Conservation (phyloP, 2,113 vertebrate genomes). For the Cyanistes caeruleus region DNA sequence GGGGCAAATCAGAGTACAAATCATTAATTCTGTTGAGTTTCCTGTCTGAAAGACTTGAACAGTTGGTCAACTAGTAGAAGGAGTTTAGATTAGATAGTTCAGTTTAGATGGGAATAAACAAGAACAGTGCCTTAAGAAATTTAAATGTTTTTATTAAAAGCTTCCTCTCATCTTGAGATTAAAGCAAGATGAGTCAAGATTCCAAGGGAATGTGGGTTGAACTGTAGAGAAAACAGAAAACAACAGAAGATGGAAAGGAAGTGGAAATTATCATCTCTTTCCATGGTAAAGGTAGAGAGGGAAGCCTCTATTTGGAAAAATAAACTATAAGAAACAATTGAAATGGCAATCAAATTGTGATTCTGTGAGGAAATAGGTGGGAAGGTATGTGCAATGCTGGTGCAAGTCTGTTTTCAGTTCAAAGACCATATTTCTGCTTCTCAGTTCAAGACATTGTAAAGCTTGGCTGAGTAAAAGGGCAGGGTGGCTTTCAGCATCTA, state of each 20-base stretch:
- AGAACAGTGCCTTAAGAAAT: background rate
- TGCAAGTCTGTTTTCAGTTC: background rate
- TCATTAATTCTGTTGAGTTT: background rate
- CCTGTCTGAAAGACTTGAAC: background rate
- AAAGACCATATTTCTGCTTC: background rate
- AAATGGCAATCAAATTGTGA: background rate
- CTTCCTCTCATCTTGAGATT: background rate
- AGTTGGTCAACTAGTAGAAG: background rate
- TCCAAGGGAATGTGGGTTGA: background rate
- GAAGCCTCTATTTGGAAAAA: background rate
- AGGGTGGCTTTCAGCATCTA: background rate
- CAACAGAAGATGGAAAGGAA: background rate
- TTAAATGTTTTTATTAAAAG: background rate
- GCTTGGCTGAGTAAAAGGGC: background rate
- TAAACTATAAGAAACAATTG: background rate
- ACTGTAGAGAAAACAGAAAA: background rate
- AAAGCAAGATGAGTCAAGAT: background rate
- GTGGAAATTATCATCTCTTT: background rate
- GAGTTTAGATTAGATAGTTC: background rate
- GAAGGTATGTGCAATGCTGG: background rate
- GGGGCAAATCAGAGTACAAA: background rate
- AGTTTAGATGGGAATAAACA: background rate
- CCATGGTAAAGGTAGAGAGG: background rate
- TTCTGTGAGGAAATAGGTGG: background rate
- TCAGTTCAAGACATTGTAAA: background rate